Conservation (phyloP, 2,797 vertebrate species). For the Gymnothorax javanicus region DNA sequence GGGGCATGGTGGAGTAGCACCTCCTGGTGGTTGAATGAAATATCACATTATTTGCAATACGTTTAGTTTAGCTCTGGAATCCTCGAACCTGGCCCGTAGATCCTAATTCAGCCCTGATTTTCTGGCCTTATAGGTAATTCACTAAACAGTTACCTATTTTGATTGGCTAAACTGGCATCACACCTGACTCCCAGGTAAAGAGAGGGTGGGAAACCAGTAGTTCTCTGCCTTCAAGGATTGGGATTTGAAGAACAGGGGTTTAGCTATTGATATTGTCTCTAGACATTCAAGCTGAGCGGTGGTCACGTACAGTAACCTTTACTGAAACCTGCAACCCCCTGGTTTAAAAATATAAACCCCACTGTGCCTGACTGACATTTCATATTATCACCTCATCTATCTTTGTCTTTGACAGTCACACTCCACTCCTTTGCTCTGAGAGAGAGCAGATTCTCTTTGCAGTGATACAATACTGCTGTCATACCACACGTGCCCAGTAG, state of each 20-base stretch:
- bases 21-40: conserved; percentile 2
- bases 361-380: not conserved
- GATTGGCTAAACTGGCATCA: too few species aligned
- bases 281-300: not conserved
- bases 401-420: not conserved
- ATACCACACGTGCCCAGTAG: not conserved
- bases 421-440: not conserved
- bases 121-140: too few species aligned
- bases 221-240: too few species aligned
- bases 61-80: not conserved
- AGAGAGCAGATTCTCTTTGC: not conserved
- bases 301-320: not conserved
- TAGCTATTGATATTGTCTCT: not conserved
- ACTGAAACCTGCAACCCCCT: not conserved
- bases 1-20: not conserved
- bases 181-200: too few species aligned
- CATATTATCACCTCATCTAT: not conserved
- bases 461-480: not conserved
- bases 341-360: not conserved
- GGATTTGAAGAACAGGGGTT: not conserved
- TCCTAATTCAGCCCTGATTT: too few species aligned
- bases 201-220: too few species aligned
- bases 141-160: too few species aligned
- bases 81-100: too few species aligned
- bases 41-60: not conserved